Base-by-base conservation (phyloP, 2,797 vertebrate genomes). In the Gymnothorax reevesii region DNA sequence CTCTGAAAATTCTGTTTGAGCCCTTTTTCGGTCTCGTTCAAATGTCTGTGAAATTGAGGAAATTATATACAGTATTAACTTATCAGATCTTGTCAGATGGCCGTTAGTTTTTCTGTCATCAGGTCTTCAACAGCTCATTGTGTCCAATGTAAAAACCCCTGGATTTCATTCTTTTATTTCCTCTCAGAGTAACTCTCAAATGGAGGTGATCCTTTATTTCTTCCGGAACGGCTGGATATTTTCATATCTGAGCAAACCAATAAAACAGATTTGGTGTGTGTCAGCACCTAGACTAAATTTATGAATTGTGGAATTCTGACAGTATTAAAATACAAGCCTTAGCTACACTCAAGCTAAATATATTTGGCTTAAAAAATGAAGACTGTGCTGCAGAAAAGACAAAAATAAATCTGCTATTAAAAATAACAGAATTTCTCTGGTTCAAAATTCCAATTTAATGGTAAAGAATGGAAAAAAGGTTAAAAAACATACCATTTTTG, bases 91-190 rank as follows among this genome's bases (percentile, higher is more conserved):
- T 83, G 66, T 75, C 86, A 84, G 82, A 73, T 55, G 55, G 77
- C 77, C 52, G 55, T 80, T 80, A 55, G 77, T 12, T 80, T 17
- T 71, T 85, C 49, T 73, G n/a, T 73, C 55, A 33, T 57, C 20
- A 5, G 33, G 55, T 8, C 8, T 87, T 62, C 49, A 77, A 79
- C 82, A 62, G 69, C 57, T 77, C 77, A 55, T 80, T 8, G 13
- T 54, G 77, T 80, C 62, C 80, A 86, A 71, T 25, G 62, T 42
- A 75, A 84, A 77, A 57, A 7, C 25, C 82, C 54, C n/a, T 73
- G 62, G 86, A 80, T 80, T 87, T 87, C 57, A 59, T 57, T 52
- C 42, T 75, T 84, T 84, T 71, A 84, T 87, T 87, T 87, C 69
- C 71, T 75, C 57, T 69, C n/a, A 83, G 86, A 83, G 57, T 86